Percentiles rank a stretch among this genome's conserved stretches.
Evolutionary conservation across 2,797 vertebrate genomes (phyloP).

Genomic region (Myotis planiceps): DNA sequence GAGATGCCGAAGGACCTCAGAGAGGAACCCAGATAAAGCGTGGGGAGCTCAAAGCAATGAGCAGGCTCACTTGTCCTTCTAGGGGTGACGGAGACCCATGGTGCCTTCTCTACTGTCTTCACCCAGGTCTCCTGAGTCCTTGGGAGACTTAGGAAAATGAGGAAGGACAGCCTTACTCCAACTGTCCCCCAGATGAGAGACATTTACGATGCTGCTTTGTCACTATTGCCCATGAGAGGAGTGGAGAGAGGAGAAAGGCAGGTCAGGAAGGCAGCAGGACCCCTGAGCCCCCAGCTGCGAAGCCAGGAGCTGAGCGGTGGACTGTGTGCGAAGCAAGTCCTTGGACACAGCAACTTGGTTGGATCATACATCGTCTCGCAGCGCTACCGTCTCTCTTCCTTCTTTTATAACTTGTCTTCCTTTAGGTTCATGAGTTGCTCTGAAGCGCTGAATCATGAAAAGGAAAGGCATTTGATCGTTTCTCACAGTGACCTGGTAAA

Average conservation of each 20-base stretch:
- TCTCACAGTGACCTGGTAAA: background rate
- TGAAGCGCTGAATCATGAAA: slow-evolving; percentile 19
- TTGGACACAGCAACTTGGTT: background rate
- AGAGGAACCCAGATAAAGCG: slow-evolving; percentile 51
- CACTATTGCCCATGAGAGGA: background rate
- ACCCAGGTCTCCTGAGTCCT: background rate
- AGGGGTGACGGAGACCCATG: background rate
- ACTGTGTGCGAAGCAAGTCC: background rate
- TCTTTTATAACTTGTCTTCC: background rate
- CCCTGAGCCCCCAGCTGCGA: background rate
- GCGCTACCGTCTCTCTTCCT: background rate
- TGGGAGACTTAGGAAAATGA: background rate
- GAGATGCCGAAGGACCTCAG: slow-evolving; percentile 72
- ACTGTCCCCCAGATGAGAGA: background rate
- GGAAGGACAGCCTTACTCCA: background rate
- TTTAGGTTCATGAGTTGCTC: background rate
- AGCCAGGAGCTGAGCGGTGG: background rate
- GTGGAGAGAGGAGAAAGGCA: background rate
- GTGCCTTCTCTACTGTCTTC: background rate
- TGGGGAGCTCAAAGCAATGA: slow-evolving; percentile 57
- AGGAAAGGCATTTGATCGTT: background rate
- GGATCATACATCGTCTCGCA: background rate
- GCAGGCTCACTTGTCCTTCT: slow-evolving; percentile 59
- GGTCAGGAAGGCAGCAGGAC: background rate
- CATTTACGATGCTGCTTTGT: background rate